Base-by-base conservation (phyloP, 2,113 vertebrate genomes). In the Syrmaticus mikado region DNA sequence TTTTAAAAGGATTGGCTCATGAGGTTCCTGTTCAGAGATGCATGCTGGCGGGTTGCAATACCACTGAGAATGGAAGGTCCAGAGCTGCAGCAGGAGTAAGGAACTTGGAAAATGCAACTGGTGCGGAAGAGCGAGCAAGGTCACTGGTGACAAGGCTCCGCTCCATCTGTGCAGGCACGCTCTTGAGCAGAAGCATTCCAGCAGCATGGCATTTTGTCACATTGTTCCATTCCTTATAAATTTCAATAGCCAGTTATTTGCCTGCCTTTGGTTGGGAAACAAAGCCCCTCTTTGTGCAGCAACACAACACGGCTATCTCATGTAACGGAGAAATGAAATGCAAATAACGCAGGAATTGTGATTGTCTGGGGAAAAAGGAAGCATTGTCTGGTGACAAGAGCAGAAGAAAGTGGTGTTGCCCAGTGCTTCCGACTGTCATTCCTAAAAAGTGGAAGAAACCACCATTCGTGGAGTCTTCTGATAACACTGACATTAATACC, bases 101-200 rank as follows among this genome's bases (percentile, higher is more conserved):
- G 78, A 93, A 90, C 92, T 95, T 84, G 79, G 92, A 82, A 96
- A 96, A 90, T 58, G 82, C 93, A 95, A 91, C 91, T 96, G 96
- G 96, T 97, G 95, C 89, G 82, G 94, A 97, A 97, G 94, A 97
- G 58, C 11, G 62, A 95, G 55, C 96, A 97, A 96, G 92, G 94
- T 96, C 96, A 95, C 94, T 93, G 85, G 95, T 96, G 96, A 96
- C 90, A 90, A 62, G 53, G 85, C 86, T 94, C 73, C 71, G 66
- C 93, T 96, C 97, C 96, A 96, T 97, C 95, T 97, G 93, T 96
- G 93, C 93, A 71, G 25, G 75, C 91, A 82, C 2, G 7, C 92
- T 95, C 20, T 6, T 70, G 85, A 95, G 90, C 91, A 97, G 87
- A 61, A 89, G 86, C 88, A 94, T 91, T 92, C 92, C 92, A 94